phyloP scores from a whole-genome alignment of 2,797 vertebrate species.

The Pseudotriccus pelzelni region DNA sequence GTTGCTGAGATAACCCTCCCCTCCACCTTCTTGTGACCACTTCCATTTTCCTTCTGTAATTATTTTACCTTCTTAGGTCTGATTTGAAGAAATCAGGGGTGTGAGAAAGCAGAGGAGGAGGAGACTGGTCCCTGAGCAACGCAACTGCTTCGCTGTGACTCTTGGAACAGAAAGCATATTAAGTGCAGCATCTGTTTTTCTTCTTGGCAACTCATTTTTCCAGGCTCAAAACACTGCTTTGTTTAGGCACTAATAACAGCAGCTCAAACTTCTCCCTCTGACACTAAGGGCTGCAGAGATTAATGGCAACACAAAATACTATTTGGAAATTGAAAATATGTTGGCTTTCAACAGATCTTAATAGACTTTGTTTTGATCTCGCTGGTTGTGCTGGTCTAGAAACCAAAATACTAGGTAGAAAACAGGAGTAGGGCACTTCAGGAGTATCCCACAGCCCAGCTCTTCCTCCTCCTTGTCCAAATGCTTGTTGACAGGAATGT shows the following conservation, averaged over 20 bases:
- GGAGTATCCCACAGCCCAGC: not conserved
- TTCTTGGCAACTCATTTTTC: slow-evolving; percentile 55
- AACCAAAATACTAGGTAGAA: not conserved
- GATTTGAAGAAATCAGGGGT: not conserved
- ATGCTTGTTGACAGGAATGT: not conserved
- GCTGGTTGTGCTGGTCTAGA: not conserved
- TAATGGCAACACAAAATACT: not conserved
- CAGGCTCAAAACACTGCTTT: slow-evolving; percentile 44
- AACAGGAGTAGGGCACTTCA: not conserved
- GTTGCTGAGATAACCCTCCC: not conserved
- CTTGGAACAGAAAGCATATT: not conserved
- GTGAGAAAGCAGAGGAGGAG: not conserved
- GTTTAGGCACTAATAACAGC: slow-evolving; percentile 47
- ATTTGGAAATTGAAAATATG: not conserved
- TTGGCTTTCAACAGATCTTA: not conserved
- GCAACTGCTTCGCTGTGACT: slow-evolving; percentile 13
- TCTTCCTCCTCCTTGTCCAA: not conserved
- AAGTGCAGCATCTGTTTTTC: slow-evolving; percentile 34
- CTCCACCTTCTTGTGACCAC: not conserved
- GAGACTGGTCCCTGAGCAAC: not conserved
- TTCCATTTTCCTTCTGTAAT: not conserved
- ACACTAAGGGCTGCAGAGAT: slow-evolving; percentile 23
- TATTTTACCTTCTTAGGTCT: not conserved
- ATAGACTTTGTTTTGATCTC: not conserved
- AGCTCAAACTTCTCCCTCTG: slow-evolving; percentile 1